Percentiles rank a stretch among this genome's conserved stretches.
phyloP scores from a whole-genome alignment of 53 echinoderm and acorn worm genomes.

The Holothuria scabra region DNA sequence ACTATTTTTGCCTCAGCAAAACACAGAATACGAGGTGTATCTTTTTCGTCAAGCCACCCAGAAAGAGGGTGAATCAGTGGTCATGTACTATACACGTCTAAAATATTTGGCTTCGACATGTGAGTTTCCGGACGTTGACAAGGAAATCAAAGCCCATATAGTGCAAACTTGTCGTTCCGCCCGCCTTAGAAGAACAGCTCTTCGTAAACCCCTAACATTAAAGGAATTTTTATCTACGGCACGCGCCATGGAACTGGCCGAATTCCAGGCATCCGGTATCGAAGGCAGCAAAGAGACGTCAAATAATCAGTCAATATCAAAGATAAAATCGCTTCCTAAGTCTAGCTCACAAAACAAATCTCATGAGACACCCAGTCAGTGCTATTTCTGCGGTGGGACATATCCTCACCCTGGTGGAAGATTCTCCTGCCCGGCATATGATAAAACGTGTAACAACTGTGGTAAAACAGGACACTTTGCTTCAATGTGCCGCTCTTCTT shows the following conservation, averaged over 20 bases:
- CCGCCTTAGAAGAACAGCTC: not conserved
- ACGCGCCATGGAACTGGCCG: not conserved
- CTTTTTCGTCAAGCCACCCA: constrained; percentile 25
- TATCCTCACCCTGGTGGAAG: too few species aligned
- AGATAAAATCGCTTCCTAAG: not conserved
- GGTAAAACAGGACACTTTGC: too few species aligned
- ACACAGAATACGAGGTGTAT: constrained; percentile 45
- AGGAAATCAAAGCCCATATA: not conserved
- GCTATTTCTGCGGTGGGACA: too few species aligned
- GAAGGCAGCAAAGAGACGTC: not conserved
- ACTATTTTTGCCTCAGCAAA: constrained; percentile 38
- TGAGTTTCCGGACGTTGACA: too few species aligned
- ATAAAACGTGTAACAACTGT: too few species aligned
- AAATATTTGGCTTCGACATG: constrained; percentile 30
- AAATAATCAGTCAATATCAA: not conserved
- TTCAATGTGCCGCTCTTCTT: too few species aligned
- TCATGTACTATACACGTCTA: constrained; percentile 41
- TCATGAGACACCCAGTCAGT: too few species aligned
- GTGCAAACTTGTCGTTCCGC: not conserved
- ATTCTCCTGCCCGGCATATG: too few species aligned
- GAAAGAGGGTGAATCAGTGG: constrained; percentile 43
- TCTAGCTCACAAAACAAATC: not conserved
- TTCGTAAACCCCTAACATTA: not conserved
- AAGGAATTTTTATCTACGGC: not conserved
- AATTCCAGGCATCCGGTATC: too few species aligned